Evolutionary conservation across 2,888 invertebrate species (phyloP), one percentile per base, ranked within the genome.

Genomic region (Heliconius erato): DNA sequence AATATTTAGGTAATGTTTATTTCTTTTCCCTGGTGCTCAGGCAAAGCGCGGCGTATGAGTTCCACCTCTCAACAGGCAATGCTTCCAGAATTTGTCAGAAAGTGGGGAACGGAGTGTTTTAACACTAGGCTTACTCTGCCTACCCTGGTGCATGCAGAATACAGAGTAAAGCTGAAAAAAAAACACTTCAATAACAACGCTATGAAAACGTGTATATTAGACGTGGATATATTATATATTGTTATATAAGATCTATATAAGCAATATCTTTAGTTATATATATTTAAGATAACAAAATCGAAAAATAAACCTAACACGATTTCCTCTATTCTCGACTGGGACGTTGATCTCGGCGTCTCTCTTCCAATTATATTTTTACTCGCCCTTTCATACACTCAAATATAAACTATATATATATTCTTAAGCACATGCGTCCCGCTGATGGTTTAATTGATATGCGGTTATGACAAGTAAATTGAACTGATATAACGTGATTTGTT

Each of bases 281-380:
- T 71, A 71, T 4, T 6, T 14, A 59, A 35, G 49, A 49, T 32
- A 19, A 59, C 28, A 16, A n/a, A 32, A 19, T 59, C 49, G 28
- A 54, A n/a, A 23, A n/a, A 80, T 40, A 77, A 65, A 72, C 82
- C 76, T 32, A 65, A 74, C 65, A 35, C 63, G 54, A 19, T 54
- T 67, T 82, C 88, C 88, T 88, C 89, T 86, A 88, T 88, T 92
- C 91, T 90, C 92, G 90, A 90, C 89, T 90, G 92, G 91, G 91
- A 92, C 92, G 92, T 94, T 86, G 93, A 92, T 92, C 91, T 85
- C 85, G 85, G 88, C 90, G 91, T 91, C 91, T 91, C 26, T 89
- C 90, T 89, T 87, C 88, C 89, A 88, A 89, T 89, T 88, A 87
- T 89, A 90, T 89, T 86, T 88, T 86, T 85, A 83, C 85, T 86